These are phyloP conservation scores for Sarcophaga subvicina DNA, from an alignment of 2,888 invertebrate genomes.

Conservation along the genomic window DNA sequence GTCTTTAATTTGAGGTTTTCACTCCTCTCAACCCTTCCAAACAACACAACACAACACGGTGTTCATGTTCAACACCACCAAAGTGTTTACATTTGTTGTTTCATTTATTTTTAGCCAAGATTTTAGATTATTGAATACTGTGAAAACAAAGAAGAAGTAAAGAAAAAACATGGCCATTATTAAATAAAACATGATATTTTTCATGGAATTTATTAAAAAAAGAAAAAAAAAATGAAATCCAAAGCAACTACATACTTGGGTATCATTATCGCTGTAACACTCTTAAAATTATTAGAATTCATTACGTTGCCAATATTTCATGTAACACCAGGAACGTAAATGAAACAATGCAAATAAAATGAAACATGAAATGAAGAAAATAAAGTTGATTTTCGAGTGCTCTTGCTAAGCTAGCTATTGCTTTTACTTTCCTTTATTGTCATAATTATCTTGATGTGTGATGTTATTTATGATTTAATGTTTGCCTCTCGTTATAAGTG, in stretches of 20 bases:
- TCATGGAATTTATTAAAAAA: conserved; percentile 59
- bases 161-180: conserved; percentile 28
- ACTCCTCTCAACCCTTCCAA: conserved; percentile 35
- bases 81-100: conserved; percentile 48
- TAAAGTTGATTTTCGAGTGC: background rate
- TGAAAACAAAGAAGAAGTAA: conserved; percentile 5
- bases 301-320: too few species aligned
- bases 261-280: background rate
- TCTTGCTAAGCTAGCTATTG: too few species aligned
- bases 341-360: too few species aligned
- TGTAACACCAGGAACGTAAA: too few species aligned
- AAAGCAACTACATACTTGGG: background rate
- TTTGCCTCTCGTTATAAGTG: too few species aligned
- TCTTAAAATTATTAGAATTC: background rate
- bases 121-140: conserved; percentile 61
- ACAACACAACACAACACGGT: conserved; percentile 14
- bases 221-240: background rate
- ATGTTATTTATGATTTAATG: too few species aligned
- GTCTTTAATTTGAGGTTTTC: conserved; percentile 64
- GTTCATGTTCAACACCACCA: conserved; percentile 66
- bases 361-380: too few species aligned
- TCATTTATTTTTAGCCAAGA: conserved; percentile 64
- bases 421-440: background rate
- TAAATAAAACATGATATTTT: conserved; percentile 58
- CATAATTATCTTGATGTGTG: background rate